phyloP scores from a whole-genome alignment of 2,113 vertebrate species.

The Anhinga anhinga region DNA sequence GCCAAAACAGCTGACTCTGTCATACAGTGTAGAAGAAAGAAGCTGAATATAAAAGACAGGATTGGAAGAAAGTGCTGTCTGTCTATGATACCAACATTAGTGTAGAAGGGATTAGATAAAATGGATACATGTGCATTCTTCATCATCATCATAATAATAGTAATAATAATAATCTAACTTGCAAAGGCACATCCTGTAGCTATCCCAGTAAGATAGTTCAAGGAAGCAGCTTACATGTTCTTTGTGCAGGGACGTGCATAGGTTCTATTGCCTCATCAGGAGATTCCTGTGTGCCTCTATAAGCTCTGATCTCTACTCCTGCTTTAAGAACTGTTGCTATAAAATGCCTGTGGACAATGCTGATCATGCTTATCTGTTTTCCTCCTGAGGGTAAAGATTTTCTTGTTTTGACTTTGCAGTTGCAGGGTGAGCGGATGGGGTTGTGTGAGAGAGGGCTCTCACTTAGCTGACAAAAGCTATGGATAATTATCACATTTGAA shows the following conservation, averaged over 20 bases:
- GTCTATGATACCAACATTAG: not conserved
- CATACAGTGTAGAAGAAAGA: not conserved
- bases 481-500: not conserved
- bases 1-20: not conserved
- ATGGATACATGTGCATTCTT: not conserved
- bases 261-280: not conserved
- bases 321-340: not conserved
- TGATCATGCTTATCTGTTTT: not conserved
- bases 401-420: not conserved
- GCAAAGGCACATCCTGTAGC: not conserved
- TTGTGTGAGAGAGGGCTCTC: not conserved
- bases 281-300: not conserved
- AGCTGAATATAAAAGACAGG: not conserved
- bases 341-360: not conserved
- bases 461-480: not conserved
- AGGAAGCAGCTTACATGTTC: not conserved
- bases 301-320: not conserved
- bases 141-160: too few relatives aligned
- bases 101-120: not conserved
- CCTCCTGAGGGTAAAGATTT: not conserved
- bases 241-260: not conserved
- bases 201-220: not conserved
- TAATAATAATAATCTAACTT: not conserved
- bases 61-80: not conserved
- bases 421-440: not conserved